Base-by-base conservation (phyloP, 2,113 vertebrate genomes). In the Cyrtonyx montezumae region DNA sequence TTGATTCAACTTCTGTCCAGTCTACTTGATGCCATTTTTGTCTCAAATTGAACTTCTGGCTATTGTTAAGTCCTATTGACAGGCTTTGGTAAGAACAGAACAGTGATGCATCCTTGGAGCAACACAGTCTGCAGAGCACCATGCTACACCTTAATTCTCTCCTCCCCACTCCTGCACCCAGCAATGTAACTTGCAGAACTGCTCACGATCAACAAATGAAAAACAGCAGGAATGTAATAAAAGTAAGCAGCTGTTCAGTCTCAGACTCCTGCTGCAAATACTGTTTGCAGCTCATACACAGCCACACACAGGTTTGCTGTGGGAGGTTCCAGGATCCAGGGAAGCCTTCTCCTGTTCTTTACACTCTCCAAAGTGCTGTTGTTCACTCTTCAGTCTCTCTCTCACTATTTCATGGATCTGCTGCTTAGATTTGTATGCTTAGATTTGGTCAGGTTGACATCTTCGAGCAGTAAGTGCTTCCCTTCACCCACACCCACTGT, bases 91-190 rank as follows among this genome's bases (percentile, higher is more conserved):
- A 91, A 69, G 55, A 71, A 36, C 0, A 0, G 5, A 20, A 22
- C 77, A 37, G 40, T 3, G 45, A 53, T 46, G 49, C 28, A 92
- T 63, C 59, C 63, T 49, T 43, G 45, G 49, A 74, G 9, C 4
- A 8, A 68, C 62, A 32, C 20, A 59, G 51, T 30, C 61, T 4
- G 2, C 63, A 67, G 71, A 87, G 77, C 51, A 42, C 37, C 49
- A 30, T 81, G 37, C 77, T 87, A 80, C 75, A 87, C 87, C 94
- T 94, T 87, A 3, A 0, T 46, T 87, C 43, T 53, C 75, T 74
- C 34, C 81, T 92, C 59, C 46, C 34, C 79, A 46, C 7, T n/a
- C 49, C 68, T 87, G 61, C 90, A 63, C 32, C 49, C 89, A 82
- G 59, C 11, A 86, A 61, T 85, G 58, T 73, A 80, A 37, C 15